A percentile compares a stretch with the other conserved stretches of the same genome.
Evolutionary conservation across 2,888 invertebrate genomes (phyloP).

Genomic region (Yponomeuta malinellus): DNA sequence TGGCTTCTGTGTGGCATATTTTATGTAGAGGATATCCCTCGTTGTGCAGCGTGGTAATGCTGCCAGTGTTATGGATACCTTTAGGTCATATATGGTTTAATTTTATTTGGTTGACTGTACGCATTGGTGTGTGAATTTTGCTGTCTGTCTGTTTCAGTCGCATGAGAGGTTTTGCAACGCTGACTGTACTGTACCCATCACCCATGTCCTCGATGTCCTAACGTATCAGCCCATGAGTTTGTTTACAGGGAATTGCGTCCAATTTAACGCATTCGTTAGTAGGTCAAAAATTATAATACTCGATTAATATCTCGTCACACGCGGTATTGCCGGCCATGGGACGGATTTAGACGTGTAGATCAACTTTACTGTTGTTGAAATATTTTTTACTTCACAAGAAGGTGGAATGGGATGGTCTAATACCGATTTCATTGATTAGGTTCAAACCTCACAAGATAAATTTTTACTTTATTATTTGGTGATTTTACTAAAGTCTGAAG

Average conservation of each 20-base stretch:
- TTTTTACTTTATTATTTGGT: no score
- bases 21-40: no score
- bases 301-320: conserved; percentile 60
- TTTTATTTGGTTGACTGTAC: no score
- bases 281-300: conserved; percentile 57
- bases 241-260: conserved; percentile 28
- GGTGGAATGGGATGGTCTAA: not conserved
- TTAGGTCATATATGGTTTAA: no score
- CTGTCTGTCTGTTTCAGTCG: no score
- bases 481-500: no score
- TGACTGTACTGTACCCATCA: not conserved
- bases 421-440: no score
- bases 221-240: not conserved
- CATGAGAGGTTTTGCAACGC: not conserved
- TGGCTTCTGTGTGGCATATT: no score
- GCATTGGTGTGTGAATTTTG: no score
- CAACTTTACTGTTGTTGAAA: not conserved
- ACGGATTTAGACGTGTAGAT: not conserved
- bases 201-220: not conserved
- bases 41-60: no score
- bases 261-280: conserved; percentile 44
- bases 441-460: no score
- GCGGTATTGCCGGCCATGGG: conserved; percentile 50
- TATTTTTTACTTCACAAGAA: not conserved
- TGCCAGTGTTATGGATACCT: no score